phyloP scores from a whole-genome alignment of 53 echinoderm and acorn worm species.

The Arbacia lixula region DNA sequence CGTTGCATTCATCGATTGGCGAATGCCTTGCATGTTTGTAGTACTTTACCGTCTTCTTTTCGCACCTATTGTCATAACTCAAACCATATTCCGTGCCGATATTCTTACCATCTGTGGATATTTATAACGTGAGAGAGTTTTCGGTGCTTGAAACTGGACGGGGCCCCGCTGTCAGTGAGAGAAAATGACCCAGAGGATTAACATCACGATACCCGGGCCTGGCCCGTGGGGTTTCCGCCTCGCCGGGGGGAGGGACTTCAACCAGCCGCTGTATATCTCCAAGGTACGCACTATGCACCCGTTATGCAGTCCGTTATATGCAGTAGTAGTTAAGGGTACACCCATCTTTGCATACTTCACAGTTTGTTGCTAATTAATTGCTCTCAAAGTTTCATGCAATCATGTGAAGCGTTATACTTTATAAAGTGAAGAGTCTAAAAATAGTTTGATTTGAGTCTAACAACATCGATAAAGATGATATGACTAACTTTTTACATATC shows the following conservation, averaged over 20 bases:
- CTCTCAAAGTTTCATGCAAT: too few relatives aligned
- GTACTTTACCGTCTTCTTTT: neutral
- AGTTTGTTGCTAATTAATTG: too few relatives aligned
- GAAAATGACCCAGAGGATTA: conserved; percentile 32
- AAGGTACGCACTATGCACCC: conserved; percentile 84
- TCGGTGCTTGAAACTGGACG: neutral
- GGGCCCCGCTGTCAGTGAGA: conserved; percentile 6
- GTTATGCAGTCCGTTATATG: too few relatives aligned
- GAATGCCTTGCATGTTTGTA: conserved; percentile 32
- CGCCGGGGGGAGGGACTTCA: conserved; percentile 96
- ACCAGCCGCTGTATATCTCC: conserved; percentile 86
- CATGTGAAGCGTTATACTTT: too few relatives aligned
- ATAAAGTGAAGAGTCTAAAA: too few relatives aligned
- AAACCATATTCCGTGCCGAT: too few relatives aligned
- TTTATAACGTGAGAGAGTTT: neutral
- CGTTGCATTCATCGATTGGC: conserved; percentile 28
- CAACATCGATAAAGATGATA: too few relatives aligned
- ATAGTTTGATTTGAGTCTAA: too few relatives aligned
- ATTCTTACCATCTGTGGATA: conserved; percentile 35
- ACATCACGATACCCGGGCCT: conserved; percentile 86
- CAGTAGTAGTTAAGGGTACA: too few relatives aligned
- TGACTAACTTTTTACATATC: too few relatives aligned
- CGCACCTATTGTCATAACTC: too few relatives aligned
- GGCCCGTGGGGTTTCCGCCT: conserved; percentile 98
- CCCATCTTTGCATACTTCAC: too few relatives aligned